Base-by-base conservation (phyloP, 1,140 invertebrate genomes). In the Bombyx mandarina region DNA sequence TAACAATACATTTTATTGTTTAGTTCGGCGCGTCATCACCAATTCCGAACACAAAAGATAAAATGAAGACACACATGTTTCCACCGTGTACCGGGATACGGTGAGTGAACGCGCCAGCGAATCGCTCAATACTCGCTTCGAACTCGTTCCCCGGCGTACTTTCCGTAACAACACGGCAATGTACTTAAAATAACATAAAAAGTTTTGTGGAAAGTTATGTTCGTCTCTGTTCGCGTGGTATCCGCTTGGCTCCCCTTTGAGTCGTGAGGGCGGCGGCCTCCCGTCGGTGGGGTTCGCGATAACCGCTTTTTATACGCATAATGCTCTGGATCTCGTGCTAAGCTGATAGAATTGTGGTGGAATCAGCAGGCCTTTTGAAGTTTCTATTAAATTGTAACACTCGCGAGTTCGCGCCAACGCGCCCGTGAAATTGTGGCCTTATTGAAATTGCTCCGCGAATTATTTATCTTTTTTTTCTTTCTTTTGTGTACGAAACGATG, bases 231-330 rank as follows among this genome's bases (percentile, higher is more conserved):
- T 64, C 58, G 55, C 56, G 58, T 66, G 62, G 63, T 64, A 66
- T 59, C 46, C 52, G 52, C 43, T 53, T 49, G 55, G 54, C 60
- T 60, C 60, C 61, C 56, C 62, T 62, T 61, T 56, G 52, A 45
- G 63, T 43, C 50, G 48, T 7, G 48, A 50, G 52, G 53, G 53
- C 53, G 53, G 9, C 43, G 45, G 47, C 54, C 60, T 56, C 54
- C 46, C 56, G 55, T 63, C 57, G 55, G 63, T 43, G 26, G 54
- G 60, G 64, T 42, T 56, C 52, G 75, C 71, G 82, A 86, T 84
- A 84, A 86, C 81, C 77, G 72, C 81, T 81, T 82, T 86, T 86
- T 82, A 86, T 83, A 82, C 79, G 79, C 79, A 81, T 84, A 84
- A 86, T 82, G 73, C 75, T 57, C 65, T 73, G 80, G 79, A 83